phyloP scores from a whole-genome alignment of 2,113 vertebrate species.

The Alexandromys fortis region DNA sequence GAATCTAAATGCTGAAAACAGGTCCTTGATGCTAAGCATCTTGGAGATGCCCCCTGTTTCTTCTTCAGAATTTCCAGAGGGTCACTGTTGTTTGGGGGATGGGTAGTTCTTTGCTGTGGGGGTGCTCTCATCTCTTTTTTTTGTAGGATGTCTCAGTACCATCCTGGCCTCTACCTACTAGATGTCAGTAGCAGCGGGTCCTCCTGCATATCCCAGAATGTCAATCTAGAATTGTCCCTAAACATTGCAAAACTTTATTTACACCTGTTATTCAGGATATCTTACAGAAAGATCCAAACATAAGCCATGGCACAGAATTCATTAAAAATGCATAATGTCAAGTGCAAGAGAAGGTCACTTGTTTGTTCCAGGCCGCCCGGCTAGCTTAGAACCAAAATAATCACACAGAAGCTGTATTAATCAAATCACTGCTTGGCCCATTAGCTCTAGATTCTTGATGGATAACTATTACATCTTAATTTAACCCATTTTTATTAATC shows the following conservation, averaged over 20 bases:
- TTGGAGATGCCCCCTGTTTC: neutral
- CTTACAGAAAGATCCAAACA: neutral
- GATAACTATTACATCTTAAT: too few species aligned
- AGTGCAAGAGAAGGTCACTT: too few species aligned
- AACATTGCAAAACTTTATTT: neutral
- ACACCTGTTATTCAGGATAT: neutral
- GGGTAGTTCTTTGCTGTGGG: neutral
- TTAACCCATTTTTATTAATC: too few species aligned
- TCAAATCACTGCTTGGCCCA: too few species aligned
- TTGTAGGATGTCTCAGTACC: too few species aligned
- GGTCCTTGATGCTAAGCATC: neutral
- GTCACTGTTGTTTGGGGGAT: neutral
- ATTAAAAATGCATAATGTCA: fast-evolving
- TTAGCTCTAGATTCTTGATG: too few species aligned
- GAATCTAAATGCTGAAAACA: neutral
- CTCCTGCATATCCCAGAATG: neutral
- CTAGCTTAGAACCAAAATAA: too few species aligned
- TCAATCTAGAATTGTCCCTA: neutral
- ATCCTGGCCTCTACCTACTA: neutral
- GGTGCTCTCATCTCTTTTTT: neutral
- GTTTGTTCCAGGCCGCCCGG: too few species aligned
- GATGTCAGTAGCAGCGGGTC: neutral
- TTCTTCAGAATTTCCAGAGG: neutral
- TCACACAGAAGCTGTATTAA: too few species aligned
- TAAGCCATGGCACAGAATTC: neutral